Evolutionary conservation across 2,888 invertebrate species (phyloP), one percentile per base, ranked within the genome.

Genomic region (Erpobdella octoculata): DNA sequence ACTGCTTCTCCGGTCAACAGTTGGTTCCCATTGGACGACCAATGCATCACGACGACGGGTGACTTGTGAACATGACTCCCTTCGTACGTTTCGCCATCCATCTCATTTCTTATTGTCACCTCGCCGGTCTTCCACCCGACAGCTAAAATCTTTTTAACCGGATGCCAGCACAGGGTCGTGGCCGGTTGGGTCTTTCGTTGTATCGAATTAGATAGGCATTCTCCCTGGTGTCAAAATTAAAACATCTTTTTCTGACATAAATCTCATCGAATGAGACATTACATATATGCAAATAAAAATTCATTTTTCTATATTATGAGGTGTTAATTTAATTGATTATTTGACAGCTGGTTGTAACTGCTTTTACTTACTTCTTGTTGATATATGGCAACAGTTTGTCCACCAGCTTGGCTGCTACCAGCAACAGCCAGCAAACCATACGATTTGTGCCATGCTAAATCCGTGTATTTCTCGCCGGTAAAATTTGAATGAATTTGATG

Each of bases 121-220:
- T 93, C 92, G 31, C 95, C 95, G 79, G 89, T 92, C 84, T 93
- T 93, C 92, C 93, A 95, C 4, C 92, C 93, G 58, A 90, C 89
- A 1, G 90, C 90, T 69, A 96, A 83, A 72, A 92, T 86, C 71
- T 89, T 88, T 79, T 89, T 88, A 68, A 88, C 88, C 0, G 95
- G 93, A 84, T 96, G 95, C 95, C 96, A 96, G 2, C 76, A 70
- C n/a, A 81, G 72, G n/a, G 77, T 75, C 1, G 79, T 77, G 0
- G 79, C 80, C 53, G 78, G 78, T 35, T 78, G 77, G n/a, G 79
- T 77, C 70, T 79, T 77, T 66, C 79, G 77, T 37, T 81, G 73
- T 8, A 77, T 77, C 41, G 78, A 77, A 73, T 80, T 79, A 25
- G 75, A 74, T 38, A 80, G 67, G 69, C 77, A 77, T 71, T 82